Conservation (phyloP, 2,113 vertebrate genomes). For the Furnarius figulus region DNA sequence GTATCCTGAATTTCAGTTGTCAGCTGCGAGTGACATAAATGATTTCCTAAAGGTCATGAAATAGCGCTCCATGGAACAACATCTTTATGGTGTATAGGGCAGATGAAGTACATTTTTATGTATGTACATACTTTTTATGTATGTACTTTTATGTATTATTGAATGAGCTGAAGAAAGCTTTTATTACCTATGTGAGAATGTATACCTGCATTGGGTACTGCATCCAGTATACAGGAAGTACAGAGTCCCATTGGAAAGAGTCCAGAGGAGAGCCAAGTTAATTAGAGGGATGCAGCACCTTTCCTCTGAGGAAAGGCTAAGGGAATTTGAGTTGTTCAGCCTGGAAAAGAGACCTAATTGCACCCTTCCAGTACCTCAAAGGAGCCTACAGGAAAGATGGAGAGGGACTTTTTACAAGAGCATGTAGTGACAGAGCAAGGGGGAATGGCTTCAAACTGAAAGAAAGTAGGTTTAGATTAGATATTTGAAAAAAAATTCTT, state of each 20-base stretch:
- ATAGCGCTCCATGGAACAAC: not conserved
- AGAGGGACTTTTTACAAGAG: not conserved
- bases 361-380: not conserved
- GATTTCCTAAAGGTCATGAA: not conserved
- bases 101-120: not conserved
- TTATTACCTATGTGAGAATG: not conserved
- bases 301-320: not conserved
- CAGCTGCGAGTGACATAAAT: not conserved
- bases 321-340: not conserved
- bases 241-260: not conserved
- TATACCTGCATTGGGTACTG: accelerated
- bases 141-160: not conserved
- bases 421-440: not conserved
- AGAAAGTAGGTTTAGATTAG: not conserved
- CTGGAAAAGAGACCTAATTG: not conserved
- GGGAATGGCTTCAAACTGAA: not conserved
- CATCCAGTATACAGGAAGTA: not conserved
- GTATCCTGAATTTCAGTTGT: not conserved
- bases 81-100: not conserved
- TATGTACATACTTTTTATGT: not conserved
- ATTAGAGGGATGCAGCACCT: not conserved
- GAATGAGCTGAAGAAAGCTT: not conserved
- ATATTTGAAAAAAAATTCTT: not conserved
- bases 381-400: not conserved
- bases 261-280: not conserved